Conservation (phyloP, 2,797 vertebrate genomes). For the Anas capensis region DNA sequence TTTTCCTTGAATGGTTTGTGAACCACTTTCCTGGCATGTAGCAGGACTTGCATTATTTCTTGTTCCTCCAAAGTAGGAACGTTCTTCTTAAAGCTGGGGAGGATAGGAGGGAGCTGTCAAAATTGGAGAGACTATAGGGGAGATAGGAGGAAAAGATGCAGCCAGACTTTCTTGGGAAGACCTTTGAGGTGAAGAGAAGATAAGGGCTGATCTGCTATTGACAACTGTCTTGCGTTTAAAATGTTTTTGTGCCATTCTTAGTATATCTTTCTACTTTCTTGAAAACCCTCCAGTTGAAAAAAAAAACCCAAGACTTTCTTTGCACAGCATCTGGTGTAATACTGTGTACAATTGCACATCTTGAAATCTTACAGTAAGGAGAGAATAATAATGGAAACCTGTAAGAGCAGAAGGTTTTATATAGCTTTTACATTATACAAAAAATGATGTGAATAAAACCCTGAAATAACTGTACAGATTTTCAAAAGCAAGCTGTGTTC, state of each 20-base stretch:
- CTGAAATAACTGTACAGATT: neutral
- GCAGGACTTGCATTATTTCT: neutral
- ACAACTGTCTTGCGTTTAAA: neutral
- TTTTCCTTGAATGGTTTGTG: neutral
- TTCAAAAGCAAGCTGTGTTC: neutral
- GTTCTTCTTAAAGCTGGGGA: neutral
- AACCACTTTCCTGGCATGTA: neutral
- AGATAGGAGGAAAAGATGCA: neutral
- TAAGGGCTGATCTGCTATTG: neutral
- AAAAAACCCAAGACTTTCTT: rapidly evolving
- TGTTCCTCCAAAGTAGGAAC: neutral
- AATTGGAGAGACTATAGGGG: neutral
- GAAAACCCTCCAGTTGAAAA: neutral
- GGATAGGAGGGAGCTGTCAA: neutral
- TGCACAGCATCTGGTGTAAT: neutral
- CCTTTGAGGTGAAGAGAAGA: neutral
- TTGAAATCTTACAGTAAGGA: neutral
- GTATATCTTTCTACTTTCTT: neutral
- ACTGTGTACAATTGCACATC: rapidly evolving
- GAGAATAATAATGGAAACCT: neutral
- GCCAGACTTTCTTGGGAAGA: neutral
- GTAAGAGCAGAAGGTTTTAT: neutral
- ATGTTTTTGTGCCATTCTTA: neutral
- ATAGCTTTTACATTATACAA: neutral
- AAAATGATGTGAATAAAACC: neutral